Percentiles rank a stretch among this genome's conserved stretches.
These are phyloP conservation scores for Atrichornis clamosus DNA, from an alignment of 2,113 vertebrate species.

Conservation along the genomic window DNA sequence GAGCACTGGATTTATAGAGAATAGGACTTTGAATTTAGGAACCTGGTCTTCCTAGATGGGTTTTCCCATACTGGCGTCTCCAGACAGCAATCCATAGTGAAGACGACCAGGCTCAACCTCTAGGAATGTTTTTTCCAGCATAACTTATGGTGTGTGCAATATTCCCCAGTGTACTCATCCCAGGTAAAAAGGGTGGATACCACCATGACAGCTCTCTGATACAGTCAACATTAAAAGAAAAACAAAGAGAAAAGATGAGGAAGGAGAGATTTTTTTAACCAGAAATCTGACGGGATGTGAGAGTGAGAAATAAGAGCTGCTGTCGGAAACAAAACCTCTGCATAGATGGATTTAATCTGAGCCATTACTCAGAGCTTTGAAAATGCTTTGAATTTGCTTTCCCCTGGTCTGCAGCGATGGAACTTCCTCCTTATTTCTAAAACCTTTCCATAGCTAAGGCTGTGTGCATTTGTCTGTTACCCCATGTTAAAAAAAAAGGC, in stretches of 20 bases:
- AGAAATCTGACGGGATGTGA: background rate
- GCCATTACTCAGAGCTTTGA: background rate
- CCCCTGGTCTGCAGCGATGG: background rate
- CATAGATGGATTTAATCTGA: background rate
- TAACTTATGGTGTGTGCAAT: background rate
- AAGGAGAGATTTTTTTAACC: background rate
- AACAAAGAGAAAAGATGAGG: background rate
- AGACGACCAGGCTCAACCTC: background rate
- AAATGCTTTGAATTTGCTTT: background rate
- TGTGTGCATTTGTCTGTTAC: background rate
- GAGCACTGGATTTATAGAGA: background rate
- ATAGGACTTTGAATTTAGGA: background rate
- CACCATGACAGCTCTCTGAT: background rate
- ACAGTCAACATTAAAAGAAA: background rate
- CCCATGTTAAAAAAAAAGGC: background rate
- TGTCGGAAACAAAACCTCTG: background rate
- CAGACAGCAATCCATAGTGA: background rate
- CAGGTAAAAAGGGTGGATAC: background rate
- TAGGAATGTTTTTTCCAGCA: background rate
- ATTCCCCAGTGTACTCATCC: background rate
- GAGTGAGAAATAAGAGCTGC: background rate
- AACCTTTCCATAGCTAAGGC: background rate
- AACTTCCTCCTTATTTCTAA: background rate
- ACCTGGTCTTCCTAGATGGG: rapidly evolving
- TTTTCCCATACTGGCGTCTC: background rate